A percentile compares a stretch with the other conserved stretches of the same genome.
Conservation (phyloP, 2,797 vertebrate species). For the Iguana delicatissima region DNA sequence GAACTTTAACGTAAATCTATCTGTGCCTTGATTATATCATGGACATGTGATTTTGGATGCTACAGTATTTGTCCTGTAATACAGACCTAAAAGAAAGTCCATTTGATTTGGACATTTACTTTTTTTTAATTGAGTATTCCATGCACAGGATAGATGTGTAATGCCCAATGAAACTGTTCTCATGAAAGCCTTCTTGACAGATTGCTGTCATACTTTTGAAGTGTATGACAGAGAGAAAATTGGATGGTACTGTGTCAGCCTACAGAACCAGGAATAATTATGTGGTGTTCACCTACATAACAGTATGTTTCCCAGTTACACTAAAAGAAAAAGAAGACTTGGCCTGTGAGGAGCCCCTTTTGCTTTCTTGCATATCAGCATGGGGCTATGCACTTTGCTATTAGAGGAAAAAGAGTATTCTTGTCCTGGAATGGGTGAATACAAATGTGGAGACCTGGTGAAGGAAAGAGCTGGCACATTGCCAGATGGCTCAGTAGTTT, state of each 20-base stretch:
- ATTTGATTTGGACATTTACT: neutral
- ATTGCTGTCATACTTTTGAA: too few species aligned
- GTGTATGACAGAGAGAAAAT: neutral
- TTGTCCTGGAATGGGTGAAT: constrained; percentile 46
- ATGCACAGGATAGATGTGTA: neutral
- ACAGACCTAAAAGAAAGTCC: neutral
- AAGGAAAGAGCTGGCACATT: constrained; percentile 53
- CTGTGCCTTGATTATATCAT: neutral
- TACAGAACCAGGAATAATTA: neutral
- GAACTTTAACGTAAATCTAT: neutral
- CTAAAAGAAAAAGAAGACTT: neutral
- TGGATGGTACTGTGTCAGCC: neutral
- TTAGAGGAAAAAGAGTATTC: constrained; percentile 42
- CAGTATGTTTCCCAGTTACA: neutral
- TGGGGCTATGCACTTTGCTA: neutral
- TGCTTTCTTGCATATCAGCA: constrained; percentile 55
- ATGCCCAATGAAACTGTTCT: neutral
- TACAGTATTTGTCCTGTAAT: neutral
- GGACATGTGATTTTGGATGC: neutral
- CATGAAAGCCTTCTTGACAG: neutral
- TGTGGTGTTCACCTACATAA: neutral
- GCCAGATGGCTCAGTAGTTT: constrained; percentile 75
- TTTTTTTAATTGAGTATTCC: neutral
- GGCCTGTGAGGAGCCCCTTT: neutral
- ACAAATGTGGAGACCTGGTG: constrained; percentile 48